These are phyloP conservation scores for Pristionchus exspectatus DNA, from an alignment of 2,888 invertebrate genomes.

Conservation along the genomic window DNA sequence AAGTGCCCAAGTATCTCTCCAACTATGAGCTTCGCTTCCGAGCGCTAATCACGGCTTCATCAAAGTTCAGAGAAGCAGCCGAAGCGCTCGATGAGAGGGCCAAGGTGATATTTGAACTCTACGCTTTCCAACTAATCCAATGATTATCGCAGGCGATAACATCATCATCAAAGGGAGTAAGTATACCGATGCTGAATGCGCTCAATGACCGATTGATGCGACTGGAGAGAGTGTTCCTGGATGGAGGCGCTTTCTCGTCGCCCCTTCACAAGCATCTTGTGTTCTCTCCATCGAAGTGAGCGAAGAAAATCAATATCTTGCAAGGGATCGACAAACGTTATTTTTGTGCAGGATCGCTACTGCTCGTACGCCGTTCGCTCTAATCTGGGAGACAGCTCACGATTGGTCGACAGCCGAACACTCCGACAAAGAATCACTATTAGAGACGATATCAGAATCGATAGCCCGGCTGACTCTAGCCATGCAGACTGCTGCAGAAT, in stretches of 20 bases:
- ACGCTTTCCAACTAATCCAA: background rate
- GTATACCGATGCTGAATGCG: conserved; percentile 46
- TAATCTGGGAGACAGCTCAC: conserved; percentile 35
- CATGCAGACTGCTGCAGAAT: conserved; percentile 43
- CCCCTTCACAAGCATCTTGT: conserved; percentile 59
- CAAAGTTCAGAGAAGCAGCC: conserved; percentile 45
- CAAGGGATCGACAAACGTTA: background rate
- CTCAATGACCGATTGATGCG: conserved; percentile 56
- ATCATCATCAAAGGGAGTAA: conserved; percentile 18
- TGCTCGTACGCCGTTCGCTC: conserved; percentile 46
- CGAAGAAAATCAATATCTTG: too few relatives aligned
- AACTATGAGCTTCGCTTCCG: conserved; percentile 48
- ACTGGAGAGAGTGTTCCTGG: conserved; percentile 58
- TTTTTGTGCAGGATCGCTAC: conserved; percentile 32
- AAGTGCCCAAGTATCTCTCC: conserved; percentile 14
- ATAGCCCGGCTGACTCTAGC: conserved; percentile 48
- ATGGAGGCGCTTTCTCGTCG: conserved; percentile 55
- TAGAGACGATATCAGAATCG: background rate
- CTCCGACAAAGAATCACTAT: conserved; percentile 20
- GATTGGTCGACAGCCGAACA: conserved; percentile 40
- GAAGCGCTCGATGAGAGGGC: conserved; percentile 1
- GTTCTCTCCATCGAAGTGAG: conserved; percentile 58
- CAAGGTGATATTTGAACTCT: conserved; percentile 22
- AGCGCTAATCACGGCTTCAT: conserved; percentile 24
- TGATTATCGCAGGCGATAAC: conserved; percentile 54